These are phyloP conservation scores for Poeciliopsis retropinna DNA, from an alignment of 2,113 vertebrate genomes.

Conservation along the genomic window DNA sequence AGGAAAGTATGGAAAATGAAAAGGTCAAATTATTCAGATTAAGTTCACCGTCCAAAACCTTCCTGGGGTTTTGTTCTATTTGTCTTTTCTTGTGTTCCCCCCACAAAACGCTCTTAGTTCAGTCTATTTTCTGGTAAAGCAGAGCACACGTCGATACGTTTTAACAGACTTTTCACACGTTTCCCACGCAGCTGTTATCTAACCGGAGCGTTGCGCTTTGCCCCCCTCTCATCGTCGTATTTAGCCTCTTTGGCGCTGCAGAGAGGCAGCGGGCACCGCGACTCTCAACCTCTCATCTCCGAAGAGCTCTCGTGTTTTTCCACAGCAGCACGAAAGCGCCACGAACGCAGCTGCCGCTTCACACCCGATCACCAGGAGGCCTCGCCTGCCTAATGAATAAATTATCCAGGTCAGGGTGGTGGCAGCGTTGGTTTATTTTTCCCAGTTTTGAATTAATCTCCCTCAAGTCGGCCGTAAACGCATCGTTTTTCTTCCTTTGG, in stretches of 20 bases:
- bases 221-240: not conserved
- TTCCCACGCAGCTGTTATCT: not conserved
- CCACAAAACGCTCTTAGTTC: not conserved
- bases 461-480: not conserved
- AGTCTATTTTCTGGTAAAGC: not conserved
- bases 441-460: not conserved
- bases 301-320: conserved; percentile 7
- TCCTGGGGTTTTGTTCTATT: not conserved
- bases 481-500: not conserved
- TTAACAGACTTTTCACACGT: not conserved
- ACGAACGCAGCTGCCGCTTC: conserved; percentile 3
- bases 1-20: not conserved
- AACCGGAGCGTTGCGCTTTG: not conserved
- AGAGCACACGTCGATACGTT: not conserved
- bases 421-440: conserved; percentile 7
- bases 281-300: conserved; percentile 7
- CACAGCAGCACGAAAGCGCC: conserved; percentile 11
- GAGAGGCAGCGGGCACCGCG: not conserved
- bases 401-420: conserved; percentile 8
- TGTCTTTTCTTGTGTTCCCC: not conserved
- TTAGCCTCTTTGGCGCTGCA: not conserved
- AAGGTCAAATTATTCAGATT: not conserved
- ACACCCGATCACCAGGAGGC: not conserved
- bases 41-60: not conserved
- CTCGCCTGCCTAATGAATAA: conserved; percentile 13